Percentiles rank a stretch among this genome's conserved stretches.
Evolutionary conservation across 2,888 invertebrate genomes (phyloP).

Genomic region (Rhogogaster chlorosoma): DNA sequence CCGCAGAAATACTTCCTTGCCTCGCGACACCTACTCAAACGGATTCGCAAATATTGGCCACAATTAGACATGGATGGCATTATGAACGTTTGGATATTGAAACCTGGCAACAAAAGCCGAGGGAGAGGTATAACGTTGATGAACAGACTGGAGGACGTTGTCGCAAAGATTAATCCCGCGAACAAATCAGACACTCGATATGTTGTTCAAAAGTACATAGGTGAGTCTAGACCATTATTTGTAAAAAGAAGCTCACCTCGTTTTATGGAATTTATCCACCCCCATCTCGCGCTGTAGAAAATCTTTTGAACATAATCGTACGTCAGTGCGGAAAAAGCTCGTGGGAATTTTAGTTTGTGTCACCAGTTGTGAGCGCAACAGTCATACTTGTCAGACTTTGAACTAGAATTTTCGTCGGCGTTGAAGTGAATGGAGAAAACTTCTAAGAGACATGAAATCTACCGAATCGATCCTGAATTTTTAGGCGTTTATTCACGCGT

Average conservation of each 20-base stretch:
- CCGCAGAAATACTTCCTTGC: slow-evolving; percentile 72
- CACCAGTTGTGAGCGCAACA: neutral
- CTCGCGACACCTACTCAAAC: slow-evolving; percentile 80
- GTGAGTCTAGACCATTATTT: slow-evolving; percentile 78
- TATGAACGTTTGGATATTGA: slow-evolving; percentile 96
- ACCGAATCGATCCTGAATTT: slow-evolving; percentile 7
- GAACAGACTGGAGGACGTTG: slow-evolving; percentile 92
- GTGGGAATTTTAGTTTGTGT: neutral
- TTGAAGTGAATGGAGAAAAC: neutral
- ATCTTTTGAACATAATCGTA: neutral
- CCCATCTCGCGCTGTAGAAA: neutral
- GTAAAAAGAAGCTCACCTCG: neutral
- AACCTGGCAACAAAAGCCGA: slow-evolving; percentile 95
- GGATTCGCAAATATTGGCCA: slow-evolving; percentile 87
- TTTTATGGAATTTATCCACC: neutral
- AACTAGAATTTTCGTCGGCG: neutral
- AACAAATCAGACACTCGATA: slow-evolving; percentile 84
- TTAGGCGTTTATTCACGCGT: neutral
- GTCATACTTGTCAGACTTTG: neutral
- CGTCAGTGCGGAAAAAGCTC: neutral
- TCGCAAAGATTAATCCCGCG: slow-evolving; percentile 82
- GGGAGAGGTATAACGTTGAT: slow-evolving; percentile 94
- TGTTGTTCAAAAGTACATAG: slow-evolving; percentile 97
- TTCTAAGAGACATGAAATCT: neutral
- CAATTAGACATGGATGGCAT: slow-evolving; percentile 92